phyloP scores from a whole-genome alignment of 2,113 vertebrate genomes.

The Drymodes brunneopygia region DNA sequence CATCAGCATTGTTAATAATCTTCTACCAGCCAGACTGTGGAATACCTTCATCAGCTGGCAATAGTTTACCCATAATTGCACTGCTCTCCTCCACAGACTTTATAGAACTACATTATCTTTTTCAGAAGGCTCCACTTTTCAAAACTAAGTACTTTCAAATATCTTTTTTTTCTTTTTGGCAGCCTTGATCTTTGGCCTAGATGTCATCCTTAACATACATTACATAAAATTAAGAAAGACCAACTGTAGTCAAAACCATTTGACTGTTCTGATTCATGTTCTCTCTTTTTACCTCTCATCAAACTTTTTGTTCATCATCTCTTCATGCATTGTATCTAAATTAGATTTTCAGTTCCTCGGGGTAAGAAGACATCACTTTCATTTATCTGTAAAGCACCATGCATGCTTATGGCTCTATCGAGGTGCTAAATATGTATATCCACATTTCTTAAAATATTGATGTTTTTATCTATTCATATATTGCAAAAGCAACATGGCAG shows the following conservation, averaged over 20 bases:
- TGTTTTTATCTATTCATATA: constrained; percentile 13
- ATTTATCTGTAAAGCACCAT: constrained; percentile 36
- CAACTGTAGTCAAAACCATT: background rate
- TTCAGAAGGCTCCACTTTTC: background rate
- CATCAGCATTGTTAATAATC: background rate
- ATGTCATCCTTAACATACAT: background rate
- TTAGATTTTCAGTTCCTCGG: constrained; percentile 30
- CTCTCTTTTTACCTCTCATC: background rate
- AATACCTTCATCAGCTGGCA: background rate
- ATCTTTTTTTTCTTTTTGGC: background rate
- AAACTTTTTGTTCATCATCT: background rate
- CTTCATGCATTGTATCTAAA: constrained; percentile 36
- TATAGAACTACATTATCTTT: background rate
- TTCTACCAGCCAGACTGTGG: background rate
- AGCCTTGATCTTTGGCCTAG: background rate
- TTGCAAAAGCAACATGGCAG: constrained; percentile 3
- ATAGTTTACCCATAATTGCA: background rate
- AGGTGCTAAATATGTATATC: constrained; percentile 20
- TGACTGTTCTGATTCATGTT: background rate
- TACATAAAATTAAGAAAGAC: constrained; percentile 20
- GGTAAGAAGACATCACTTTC: constrained; percentile 24
- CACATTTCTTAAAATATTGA: constrained; percentile 22
- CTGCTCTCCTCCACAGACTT: background rate
- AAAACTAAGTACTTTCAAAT: background rate
- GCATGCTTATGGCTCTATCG: background rate